Evolutionary conservation across 1,140 invertebrate species (phyloP).

Genomic region (Eupristina koningsbergeri): DNA sequence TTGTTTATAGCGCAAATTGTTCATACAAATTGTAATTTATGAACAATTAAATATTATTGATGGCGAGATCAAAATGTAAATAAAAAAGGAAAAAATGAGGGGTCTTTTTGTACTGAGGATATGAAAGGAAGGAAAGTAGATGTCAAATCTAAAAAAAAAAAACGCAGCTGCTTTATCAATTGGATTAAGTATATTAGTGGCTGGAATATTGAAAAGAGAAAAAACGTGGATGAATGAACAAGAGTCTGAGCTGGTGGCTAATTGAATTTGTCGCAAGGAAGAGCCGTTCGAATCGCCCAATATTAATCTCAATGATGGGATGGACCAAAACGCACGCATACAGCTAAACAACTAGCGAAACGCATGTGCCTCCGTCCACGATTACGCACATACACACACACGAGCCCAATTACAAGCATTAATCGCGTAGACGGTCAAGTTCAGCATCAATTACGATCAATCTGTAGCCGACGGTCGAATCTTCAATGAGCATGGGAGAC

Average conservation of each 20-base stretch:
- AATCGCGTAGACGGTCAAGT: slow-evolving; percentile 1
- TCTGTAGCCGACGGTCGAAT: background rate
- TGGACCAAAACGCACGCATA: background rate
- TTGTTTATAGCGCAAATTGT: background rate
- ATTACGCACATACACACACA: no score
- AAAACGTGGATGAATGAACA: background rate
- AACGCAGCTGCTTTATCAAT: no score
- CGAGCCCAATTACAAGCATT: slow-evolving; percentile 1
- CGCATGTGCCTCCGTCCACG: background rate
- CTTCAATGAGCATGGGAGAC: background rate
- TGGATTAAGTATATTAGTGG: no score
- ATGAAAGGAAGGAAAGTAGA: no score
- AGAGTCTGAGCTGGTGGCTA: background rate
- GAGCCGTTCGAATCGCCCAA: background rate
- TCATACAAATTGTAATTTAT: background rate
- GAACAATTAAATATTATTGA: no score
- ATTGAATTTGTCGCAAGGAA: background rate
- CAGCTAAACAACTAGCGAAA: background rate
- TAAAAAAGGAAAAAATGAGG: no score
- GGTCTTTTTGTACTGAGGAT: no score
- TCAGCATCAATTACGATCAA: slow-evolving; percentile 15
- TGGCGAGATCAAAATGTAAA: no score
- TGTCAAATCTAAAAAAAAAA: no score
- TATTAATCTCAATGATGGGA: background rate
- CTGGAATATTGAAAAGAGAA: background rate